These are phyloP conservation scores for Thelaira solivaga DNA, from an alignment of 2,888 invertebrate species.

Conservation along the genomic window DNA sequence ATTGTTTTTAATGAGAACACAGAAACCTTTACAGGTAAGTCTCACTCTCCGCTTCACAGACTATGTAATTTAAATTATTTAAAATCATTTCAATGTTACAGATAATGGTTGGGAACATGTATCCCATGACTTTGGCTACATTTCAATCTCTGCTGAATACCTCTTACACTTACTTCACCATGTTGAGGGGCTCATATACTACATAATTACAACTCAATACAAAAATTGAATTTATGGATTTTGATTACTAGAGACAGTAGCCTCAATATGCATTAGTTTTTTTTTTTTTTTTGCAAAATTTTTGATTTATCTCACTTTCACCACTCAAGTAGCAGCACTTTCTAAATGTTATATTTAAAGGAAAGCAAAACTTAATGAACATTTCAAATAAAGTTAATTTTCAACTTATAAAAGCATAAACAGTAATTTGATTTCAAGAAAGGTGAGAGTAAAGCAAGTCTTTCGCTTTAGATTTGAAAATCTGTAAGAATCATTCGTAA, in stretches of 20 bases:
- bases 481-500: too few relatives aligned
- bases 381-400: constrained; percentile 49
- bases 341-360: too few relatives aligned
- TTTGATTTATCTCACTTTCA: constrained; percentile 45
- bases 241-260: too few relatives aligned
- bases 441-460: too few relatives aligned
- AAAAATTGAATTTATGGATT: constrained; percentile 20
- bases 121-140: constrained; percentile 70
- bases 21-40: constrained; percentile 70
- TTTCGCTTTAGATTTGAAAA: too few relatives aligned
- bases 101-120: constrained; percentile 69
- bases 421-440: neutral
- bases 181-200: constrained; percentile 70
- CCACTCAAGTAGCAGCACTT: constrained; percentile 30
- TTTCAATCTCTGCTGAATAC: constrained; percentile 74
- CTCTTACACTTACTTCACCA: constrained; percentile 74
- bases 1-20: constrained; percentile 71
- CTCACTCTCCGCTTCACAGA: too few relatives aligned
- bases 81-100: constrained; percentile 42
- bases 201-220: constrained; percentile 16
- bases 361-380: constrained; percentile 44
- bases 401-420: neutral
- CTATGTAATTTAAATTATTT: too few relatives aligned
- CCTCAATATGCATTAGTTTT: too few relatives aligned
- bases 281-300: too few relatives aligned